Evolutionary conservation across 2,888 invertebrate species (phyloP), one percentile per base, ranked within the genome.

Genomic region (Campopleginae sp.): DNA sequence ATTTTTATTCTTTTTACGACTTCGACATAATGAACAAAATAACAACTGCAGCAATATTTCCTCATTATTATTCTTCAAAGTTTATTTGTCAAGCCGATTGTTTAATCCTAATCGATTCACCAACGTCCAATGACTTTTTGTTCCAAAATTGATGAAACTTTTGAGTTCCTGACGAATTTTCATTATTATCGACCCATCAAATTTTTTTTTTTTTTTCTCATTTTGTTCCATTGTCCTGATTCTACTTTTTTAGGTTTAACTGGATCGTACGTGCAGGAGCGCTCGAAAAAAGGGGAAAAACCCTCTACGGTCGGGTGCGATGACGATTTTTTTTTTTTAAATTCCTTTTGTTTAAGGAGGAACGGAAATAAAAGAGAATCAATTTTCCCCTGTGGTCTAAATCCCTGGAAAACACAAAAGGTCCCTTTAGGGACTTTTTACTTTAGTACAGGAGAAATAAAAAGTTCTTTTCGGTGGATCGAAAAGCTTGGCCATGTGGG

Each of bases 401-500:
- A 66, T 74, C 27, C 10, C 58, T 76, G 68, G 54, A 58, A 79
- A 77, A 61, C 38, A 42, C 42, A 48, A 66, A 81, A 44, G 80
- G 68, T 74, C 78, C 38, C 48, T 44, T 61, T n/a, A n/a, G n/a
- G n/a, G n/a, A n/a, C n/a, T n/a, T n/a, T n/a, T n/a, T n/a, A n/a
- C n/a, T n/a, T n/a, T 61, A 42, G n/a, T 71, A 54, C 63, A 19
- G 46, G 38, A 68, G 78, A 66, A 44, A 33, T 63, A 66, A 61
- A 81, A 77, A 80, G 78, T 72, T 71, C 80, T 66, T 23, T 33
- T 33, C 48, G 48, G 61, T 78, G 42, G 70, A 71, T 74, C 72
- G 48, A 70, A 71, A 83, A 85, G 77, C 74, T 77, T 63, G 78
- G 84, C 90, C 93, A 93, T 93, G 93, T 93, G 93, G 89, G 93